Evolutionary conservation across 2,888 invertebrate species (phyloP).

Genomic region (Labia minor): DNA sequence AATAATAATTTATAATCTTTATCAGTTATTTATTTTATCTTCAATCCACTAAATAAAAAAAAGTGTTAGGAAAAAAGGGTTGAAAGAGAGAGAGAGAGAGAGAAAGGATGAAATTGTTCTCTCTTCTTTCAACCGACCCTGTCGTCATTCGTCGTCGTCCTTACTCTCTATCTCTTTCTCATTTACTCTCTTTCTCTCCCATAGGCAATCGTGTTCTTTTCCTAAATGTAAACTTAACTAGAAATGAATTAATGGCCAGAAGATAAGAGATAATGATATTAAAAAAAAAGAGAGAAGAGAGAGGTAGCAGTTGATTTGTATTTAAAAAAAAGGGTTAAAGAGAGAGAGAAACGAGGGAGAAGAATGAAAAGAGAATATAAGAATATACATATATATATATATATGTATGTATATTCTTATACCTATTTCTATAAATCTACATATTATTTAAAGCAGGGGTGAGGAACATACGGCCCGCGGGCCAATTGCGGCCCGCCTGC

Average conservation of each 20-base stretch:
- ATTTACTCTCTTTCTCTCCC: neutral
- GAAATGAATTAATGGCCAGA: constrained; percentile 3
- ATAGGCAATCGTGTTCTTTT: neutral
- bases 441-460: too few species aligned
- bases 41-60: constrained; percentile 5
- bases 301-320: neutral
- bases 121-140: too few species aligned
- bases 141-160: too few species aligned
- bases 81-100: too few species aligned
- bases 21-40: constrained; percentile 4
- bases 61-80: neutral
- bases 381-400: too few species aligned
- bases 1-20: neutral
- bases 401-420: too few species aligned
- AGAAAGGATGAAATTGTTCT: too few species aligned
- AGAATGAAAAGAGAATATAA: too few species aligned
- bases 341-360: neutral
- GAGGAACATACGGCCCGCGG: too few species aligned
- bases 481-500: too few species aligned
- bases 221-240: neutral
- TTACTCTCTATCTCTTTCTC: too few species aligned
- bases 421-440: too few species aligned
- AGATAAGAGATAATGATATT: constrained; percentile 1
- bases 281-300: neutral
- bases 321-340: neutral